Base-by-base conservation (phyloP, 2,888 invertebrate species). In the Melieria picta region DNA sequence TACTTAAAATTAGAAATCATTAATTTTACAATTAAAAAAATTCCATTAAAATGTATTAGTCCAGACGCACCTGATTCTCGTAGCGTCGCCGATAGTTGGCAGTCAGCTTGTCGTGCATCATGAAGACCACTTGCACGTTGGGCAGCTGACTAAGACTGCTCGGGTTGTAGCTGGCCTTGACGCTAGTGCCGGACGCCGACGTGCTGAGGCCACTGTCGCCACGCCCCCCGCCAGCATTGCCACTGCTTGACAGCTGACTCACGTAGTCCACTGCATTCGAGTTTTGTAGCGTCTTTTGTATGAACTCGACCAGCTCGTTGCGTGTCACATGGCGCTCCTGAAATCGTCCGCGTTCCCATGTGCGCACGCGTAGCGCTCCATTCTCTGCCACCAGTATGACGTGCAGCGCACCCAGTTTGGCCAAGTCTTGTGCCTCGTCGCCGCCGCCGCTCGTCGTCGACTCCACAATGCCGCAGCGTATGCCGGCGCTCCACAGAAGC, bases 401-500 rank as follows among this genome's bases (percentile, higher is more conserved):
- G 81, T 92, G 90, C 13, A 89, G 88, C 1, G 91, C 90, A n/a
- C 90, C 90, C 52, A 91, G 82, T 65, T 88, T 88, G 48, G 91
- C 90, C 74, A 89, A 87, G 69, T 91, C 91, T 77, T 91, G 90
- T 0, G 92, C 90, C 74, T 93, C 94, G 80, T 93, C 91, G 4
- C 90, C 84, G 58, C 88, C 90, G 4, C 83, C 80, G 4, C 83
- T 80, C 7, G 75, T 77, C 11, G 79, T 76, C 0, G 89, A 88
- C 80, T 94, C 92, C 45, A 92, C 88, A 68, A 91, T 88, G 47
- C 89, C 89, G 30, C 91, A 90, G 72, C 89, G 89, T 69, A 93
- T 89, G 1, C 93, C 94, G 1, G 90, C 89, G 0, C 89, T 87
- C 94, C 96, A 95, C 10, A 96, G 88, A 60, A 92, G 89, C 56